Evolutionary conservation across 2,888 invertebrate species (phyloP).

Genomic region (Lycaena phlaeas): DNA sequence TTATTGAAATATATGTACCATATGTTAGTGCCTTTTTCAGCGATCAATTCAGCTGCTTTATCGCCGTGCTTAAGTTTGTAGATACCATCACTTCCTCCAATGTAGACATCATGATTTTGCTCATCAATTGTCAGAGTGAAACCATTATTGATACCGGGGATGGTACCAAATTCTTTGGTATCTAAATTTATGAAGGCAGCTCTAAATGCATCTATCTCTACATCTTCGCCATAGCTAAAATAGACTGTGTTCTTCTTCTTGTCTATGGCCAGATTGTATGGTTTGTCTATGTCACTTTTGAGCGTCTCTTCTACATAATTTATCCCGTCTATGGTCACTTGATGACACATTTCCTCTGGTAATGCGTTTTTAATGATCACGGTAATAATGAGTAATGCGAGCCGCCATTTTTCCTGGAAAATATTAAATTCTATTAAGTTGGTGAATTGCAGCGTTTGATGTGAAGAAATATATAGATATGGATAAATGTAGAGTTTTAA

Average conservation of each 20-base stretch:
- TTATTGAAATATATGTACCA: slow-evolving; percentile 50
- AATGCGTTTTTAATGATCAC: background rate
- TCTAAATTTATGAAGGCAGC: slow-evolving; percentile 40
- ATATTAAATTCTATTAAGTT: background rate
- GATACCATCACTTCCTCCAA: slow-evolving; percentile 46
- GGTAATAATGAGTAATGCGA: background rate
- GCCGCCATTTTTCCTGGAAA: background rate
- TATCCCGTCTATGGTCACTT: slow-evolving; percentile 29
- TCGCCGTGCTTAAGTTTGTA: slow-evolving; percentile 41
- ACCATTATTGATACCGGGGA: slow-evolving; percentile 37
- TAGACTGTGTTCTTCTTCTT: slow-evolving; percentile 39
- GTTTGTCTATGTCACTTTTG: slow-evolving; percentile 35
- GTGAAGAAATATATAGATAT: no score
- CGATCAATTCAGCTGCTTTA: slow-evolving; percentile 34
- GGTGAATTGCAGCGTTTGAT: no score
- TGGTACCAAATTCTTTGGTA: slow-evolving; percentile 36
- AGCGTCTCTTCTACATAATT: slow-evolving; percentile 38
- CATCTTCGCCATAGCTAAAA: slow-evolving; percentile 41
- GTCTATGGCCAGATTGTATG: slow-evolving; percentile 42
- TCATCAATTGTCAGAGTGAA: slow-evolving; percentile 48
- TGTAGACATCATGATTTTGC: slow-evolving; percentile 36
- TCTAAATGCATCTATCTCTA: slow-evolving; percentile 32
- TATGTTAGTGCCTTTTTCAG: slow-evolving; percentile 32
- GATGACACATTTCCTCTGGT: slow-evolving; percentile 30
- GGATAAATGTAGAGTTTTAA: no score